Conservation (phyloP, 2,113 vertebrate species). For the Phycodurus eques region DNA sequence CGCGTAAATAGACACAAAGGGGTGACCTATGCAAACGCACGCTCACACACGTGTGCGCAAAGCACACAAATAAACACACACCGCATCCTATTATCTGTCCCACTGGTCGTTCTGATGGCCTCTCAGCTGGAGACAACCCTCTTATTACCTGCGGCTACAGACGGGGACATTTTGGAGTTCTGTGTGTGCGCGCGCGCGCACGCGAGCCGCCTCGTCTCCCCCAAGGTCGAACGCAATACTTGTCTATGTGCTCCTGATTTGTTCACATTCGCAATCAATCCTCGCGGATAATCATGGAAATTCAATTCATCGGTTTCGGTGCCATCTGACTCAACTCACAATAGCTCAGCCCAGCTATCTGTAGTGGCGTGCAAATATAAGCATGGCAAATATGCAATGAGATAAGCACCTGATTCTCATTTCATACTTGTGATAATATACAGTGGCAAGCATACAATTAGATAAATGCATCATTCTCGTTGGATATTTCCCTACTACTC, state of each 20-base stretch:
- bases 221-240: neutral
- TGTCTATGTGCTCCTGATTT: neutral
- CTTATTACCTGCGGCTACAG: slow-evolving; percentile 1
- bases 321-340: neutral
- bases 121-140: slow-evolving; percentile 17
- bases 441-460: no score
- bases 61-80: slow-evolving; percentile 5
- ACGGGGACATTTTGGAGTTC: neutral
- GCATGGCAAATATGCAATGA: no score
- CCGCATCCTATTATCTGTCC: slow-evolving; percentile 13
- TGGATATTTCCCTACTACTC: no score
- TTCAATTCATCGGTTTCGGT: neutral
- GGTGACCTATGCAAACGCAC: slow-evolving; percentile 22
- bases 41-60: slow-evolving; percentile 15
- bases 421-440: no score
- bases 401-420: no score
- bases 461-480: no score
- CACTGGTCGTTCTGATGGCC: slow-evolving; percentile 28
- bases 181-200: neutral
- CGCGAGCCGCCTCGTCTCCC: neutral
- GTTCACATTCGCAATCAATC: neutral
- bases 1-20: slow-evolving; percentile 21
- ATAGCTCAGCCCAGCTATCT: neutral
- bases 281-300: no score
- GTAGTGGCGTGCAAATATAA: no score